Evolutionary conservation across 2,113 vertebrate species (phyloP).

Genomic region (Myiagra hebetior): DNA sequence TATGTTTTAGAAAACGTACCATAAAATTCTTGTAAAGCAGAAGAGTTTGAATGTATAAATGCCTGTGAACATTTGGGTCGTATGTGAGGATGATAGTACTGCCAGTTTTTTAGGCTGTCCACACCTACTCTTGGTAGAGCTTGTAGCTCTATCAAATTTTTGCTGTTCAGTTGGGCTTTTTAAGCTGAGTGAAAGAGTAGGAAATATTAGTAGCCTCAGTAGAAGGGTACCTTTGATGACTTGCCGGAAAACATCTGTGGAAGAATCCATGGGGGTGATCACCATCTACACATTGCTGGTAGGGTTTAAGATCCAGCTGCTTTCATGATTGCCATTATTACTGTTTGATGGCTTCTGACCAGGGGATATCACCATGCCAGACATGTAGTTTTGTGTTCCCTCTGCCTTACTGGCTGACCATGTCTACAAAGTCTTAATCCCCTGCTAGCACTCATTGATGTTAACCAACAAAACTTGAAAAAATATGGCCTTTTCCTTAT

Average conservation of each 20-base stretch:
- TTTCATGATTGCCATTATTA: background rate
- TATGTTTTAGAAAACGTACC: background rate
- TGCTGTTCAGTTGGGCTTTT: background rate
- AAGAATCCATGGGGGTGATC: background rate
- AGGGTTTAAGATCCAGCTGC: background rate
- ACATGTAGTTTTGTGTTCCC: background rate
- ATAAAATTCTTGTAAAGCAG: background rate
- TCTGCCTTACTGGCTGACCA: background rate
- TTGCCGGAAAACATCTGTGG: background rate
- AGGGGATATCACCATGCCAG: background rate
- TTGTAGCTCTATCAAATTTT: background rate
- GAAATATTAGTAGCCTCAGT: background rate
- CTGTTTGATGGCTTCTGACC: background rate
- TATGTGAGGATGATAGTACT: background rate
- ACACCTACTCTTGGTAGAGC: background rate
- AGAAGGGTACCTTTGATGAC: background rate
- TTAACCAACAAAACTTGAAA: background rate
- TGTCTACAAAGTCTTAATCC: background rate
- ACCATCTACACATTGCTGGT: background rate
- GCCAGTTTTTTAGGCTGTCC: background rate
- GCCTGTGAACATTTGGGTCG: background rate
- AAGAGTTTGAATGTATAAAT: background rate
- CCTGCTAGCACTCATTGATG: background rate
- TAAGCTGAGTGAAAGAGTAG: background rate
- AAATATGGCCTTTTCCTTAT: background rate